Evolutionary conservation across 2,113 vertebrate species (phyloP).

Genomic region (Sinocyclocheilus anshuiensis): DNA sequence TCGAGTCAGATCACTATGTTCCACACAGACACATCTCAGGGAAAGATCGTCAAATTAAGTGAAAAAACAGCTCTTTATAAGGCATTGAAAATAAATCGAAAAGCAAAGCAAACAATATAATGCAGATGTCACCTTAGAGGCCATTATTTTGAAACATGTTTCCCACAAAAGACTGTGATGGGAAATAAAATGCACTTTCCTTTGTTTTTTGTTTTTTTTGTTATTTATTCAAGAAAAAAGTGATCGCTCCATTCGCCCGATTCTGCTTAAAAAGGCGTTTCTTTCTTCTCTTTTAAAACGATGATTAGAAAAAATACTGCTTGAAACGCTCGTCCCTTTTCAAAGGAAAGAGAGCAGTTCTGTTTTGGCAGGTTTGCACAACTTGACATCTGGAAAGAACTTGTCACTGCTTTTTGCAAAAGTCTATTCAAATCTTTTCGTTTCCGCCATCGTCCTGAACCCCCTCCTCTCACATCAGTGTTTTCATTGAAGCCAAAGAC

Average conservation of each 20-base stretch:
- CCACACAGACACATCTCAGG: slow-evolving; percentile 68
- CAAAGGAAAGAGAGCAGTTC: slow-evolving; percentile 70
- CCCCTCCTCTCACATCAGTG: slow-evolving; percentile 42
- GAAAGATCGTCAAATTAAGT: slow-evolving; percentile 59
- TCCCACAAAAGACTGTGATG: slow-evolving; percentile 68
- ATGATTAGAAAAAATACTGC: slow-evolving; percentile 80
- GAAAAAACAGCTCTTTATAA: slow-evolving; percentile 73
- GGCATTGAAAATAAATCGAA: slow-evolving; percentile 75
- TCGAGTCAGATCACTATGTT: slow-evolving; percentile 61
- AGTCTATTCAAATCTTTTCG: slow-evolving; percentile 73
- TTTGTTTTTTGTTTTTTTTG: slow-evolving; percentile 66
- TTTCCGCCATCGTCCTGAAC: slow-evolving; percentile 66
- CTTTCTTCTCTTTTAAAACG: slow-evolving; percentile 74
- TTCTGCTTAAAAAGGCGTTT: slow-evolving; percentile 78
- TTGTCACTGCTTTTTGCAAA: slow-evolving; percentile 72
- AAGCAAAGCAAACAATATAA: slow-evolving; percentile 74
- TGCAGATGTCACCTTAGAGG: slow-evolving; percentile 69
- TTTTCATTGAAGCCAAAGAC: slow-evolving; percentile 38
- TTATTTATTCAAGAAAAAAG: slow-evolving; percentile 77
- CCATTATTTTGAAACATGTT: slow-evolving; percentile 74
- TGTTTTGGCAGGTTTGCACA: slow-evolving; percentile 83
- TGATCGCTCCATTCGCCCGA: slow-evolving; percentile 70
- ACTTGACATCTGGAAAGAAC: slow-evolving; percentile 75
- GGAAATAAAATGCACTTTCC: slow-evolving; percentile 83
- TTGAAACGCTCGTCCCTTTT: slow-evolving; percentile 68